Base-by-base conservation (phyloP, 2,888 invertebrate species). In the Drosophila birchii region DNA sequence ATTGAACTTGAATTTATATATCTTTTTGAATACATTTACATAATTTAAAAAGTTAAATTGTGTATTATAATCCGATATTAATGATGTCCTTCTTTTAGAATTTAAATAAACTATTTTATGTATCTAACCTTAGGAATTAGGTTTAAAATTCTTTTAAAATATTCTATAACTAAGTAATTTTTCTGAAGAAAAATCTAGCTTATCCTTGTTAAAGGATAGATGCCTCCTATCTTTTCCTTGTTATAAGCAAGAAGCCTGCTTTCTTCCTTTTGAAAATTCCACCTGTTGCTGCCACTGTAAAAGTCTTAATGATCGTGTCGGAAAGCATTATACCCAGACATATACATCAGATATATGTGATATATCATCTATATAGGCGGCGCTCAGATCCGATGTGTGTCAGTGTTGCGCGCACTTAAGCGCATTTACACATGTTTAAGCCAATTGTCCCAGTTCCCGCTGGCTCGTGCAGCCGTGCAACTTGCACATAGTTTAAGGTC, bases 401-500 rank as follows among this genome's bases (percentile, higher is more conserved):
- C 90, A 90, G 88, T 89, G 81, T 38, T 53, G 80, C 78, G 82
- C 88, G 85, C 88, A 89, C 81, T 88, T 85, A 83, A 90, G 82
- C 84, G 81, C 78, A 87, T 89, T 87, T 88, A 69, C 90, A 88
- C 80, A 90, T 90, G 86, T 78, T 81, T 67, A 82, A 68, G 78
- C 57, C 88, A 86, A 86, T 86, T 88, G 89, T 67, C 43, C 57
- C 64, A 69, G 75, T 59, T 59, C 51, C 39, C 73, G 36, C 41
- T 49, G n/a, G 23, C 55, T 39, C 36, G 14, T 47, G 23, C 47
- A 63, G 20, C 53, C 53, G 23, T 58, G 53, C 70, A 55, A 62
- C 67, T 61, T 53, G 51, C 34, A 64, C 83, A 85, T 90, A 86
- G 89, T 86, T 90, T 88, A 91, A 91, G 91, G 91, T 91, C 91